phyloP scores from a whole-genome alignment of 2,797 vertebrate genomes.

The Notoglanidium macrostoma region DNA sequence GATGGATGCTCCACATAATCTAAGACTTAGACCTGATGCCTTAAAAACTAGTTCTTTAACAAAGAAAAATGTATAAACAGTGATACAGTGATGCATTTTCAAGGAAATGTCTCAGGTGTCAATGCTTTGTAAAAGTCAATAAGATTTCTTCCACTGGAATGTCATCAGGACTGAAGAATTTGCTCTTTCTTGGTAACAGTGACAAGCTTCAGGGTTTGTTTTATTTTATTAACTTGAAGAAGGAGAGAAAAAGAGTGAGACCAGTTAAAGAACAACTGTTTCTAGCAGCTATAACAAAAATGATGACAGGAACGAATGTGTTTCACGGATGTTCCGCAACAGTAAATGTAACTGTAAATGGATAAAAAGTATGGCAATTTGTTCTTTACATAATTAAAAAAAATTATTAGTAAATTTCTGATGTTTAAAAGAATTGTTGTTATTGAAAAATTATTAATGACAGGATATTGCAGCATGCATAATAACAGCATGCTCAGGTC shows the following conservation, averaged over 20 bases:
- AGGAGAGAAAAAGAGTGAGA: background rate
- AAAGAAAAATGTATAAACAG: background rate
- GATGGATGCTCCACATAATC: background rate
- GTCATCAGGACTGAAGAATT: background rate
- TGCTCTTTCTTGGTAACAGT: background rate
- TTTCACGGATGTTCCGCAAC: background rate
- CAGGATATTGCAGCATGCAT: background rate
- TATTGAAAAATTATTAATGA: background rate
- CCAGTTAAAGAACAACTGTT: background rate
- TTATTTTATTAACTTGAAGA: background rate
- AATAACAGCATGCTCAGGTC: background rate
- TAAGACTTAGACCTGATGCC: background rate
- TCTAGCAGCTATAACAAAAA: background rate
- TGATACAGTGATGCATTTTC: background rate
- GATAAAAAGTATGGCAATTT: background rate
- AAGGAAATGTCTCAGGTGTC: background rate
- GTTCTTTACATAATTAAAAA: background rate
- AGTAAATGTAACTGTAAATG: slow-evolving; percentile 3
- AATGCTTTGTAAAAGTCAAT: background rate
- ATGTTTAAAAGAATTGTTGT: background rate
- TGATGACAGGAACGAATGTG: background rate
- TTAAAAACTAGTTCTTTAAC: background rate
- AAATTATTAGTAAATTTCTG: background rate
- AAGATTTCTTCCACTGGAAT: background rate
- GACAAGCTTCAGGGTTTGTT: background rate